Evolutionary conservation across 2,888 invertebrate species (phyloP), one percentile per base, ranked within the genome.

Genomic region (Drosophila picticornis): DNA sequence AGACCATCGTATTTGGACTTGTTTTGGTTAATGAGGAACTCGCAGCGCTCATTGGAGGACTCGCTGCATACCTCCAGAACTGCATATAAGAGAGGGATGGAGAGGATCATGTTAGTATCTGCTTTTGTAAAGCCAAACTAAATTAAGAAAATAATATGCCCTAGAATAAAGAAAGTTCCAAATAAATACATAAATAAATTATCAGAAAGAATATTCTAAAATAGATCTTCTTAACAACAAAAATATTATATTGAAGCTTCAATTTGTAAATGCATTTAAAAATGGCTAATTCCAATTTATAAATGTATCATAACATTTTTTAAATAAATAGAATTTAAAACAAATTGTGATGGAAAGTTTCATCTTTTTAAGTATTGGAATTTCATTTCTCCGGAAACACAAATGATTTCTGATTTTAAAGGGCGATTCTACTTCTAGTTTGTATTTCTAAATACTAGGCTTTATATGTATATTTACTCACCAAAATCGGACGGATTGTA

Each of bases 401-500:
- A 32, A 32, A 32, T 32, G 11, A 32, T n/a, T n/a, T n/a, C n/a
- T n/a, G 11, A 34, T 38, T 9, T 10, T 40, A 4, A n/a, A 40
- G n/a, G 0, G n/a, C 40, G 2, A 40, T 40, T 40, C n/a, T 40
- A 40, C 2, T n/a, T n/a, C n/a, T n/a, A n/a, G n/a, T n/a, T n/a
- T n/a, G n/a, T n/a, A n/a, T n/a, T n/a, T n/a, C n/a, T n/a, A n/a
- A n/a, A n/a, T n/a, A 11, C 2, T 34, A 1, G 22, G 4, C 13
- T 2, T 1, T 32, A 36, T 19, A 22, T 16, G 13, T 40, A 10
- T 10, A 10, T 9, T 5, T 10, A 31, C 72, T 95, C 93, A 97
- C 97, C 95, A 93, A 96, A 98, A 93, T 98, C 98, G 7, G 97
- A 97, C 31, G 97, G 97, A 94, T 98, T 98, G 92, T 98, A 97